phyloP scores from a whole-genome alignment of 2,113 vertebrate genomes.

The Actenoides lindsayi region DNA sequence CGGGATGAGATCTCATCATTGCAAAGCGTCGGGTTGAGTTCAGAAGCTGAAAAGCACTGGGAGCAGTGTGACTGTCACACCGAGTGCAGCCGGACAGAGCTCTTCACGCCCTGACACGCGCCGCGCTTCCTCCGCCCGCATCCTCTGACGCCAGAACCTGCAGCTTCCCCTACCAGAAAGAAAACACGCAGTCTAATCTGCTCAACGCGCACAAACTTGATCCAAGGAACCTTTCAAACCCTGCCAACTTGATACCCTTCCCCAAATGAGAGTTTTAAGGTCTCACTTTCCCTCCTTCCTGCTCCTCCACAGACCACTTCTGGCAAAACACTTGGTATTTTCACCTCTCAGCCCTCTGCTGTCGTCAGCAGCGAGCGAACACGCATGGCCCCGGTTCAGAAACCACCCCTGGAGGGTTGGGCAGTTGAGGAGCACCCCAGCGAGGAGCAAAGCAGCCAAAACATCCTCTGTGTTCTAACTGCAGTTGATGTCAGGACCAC shows the following conservation, averaged over 20 bases:
- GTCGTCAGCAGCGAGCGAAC: accelerated
- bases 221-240: not conserved
- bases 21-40: not conserved
- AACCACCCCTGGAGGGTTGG: accelerated
- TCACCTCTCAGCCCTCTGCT: accelerated
- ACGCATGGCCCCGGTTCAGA: accelerated
- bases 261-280: not conserved
- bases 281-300: not conserved
- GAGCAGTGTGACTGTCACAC: not conserved
- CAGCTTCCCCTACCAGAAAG: not conserved
- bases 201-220: not conserved
- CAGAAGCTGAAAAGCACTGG: not conserved
- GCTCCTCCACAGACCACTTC: not conserved
- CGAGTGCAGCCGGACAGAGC: not conserved
- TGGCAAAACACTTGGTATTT: not conserved
- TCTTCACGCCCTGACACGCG: accelerated
- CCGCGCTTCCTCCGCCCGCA: not conserved
- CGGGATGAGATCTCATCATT: not conserved
- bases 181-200: accelerated
- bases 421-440: not conserved
- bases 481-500: not conserved
- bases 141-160: not conserved
- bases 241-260: accelerated
- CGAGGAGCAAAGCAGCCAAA: not conserved
- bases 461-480: not conserved